Evolutionary conservation across 2,797 vertebrate species (phyloP).

Genomic region (Heterohyrax brucei): DNA sequence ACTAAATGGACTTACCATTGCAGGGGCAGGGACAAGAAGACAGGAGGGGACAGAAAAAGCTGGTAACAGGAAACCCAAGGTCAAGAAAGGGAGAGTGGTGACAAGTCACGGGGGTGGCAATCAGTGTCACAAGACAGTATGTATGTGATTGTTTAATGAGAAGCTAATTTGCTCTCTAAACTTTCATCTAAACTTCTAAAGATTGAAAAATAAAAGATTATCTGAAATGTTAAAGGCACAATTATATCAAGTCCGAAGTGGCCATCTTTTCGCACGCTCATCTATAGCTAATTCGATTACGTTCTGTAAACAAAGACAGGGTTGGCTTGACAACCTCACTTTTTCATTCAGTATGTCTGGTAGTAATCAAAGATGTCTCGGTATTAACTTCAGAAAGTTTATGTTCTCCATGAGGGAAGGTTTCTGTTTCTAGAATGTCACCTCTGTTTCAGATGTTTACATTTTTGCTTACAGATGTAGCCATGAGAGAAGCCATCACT

Average conservation of each 20-base stretch:
- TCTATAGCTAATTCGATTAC: conserved; percentile 80
- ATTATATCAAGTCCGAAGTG: conserved; percentile 29
- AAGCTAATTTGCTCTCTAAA: too few species aligned
- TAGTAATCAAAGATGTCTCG: conserved; percentile 88
- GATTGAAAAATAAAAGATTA: not conserved
- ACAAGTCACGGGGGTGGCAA: too few species aligned
- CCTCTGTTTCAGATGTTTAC: conserved; percentile 88
- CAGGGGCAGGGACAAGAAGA: too few species aligned
- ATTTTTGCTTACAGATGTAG: conserved; percentile 89
- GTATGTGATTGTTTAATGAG: too few species aligned
- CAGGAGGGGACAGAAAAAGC: too few species aligned
- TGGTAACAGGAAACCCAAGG: too few species aligned
- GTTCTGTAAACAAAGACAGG: conserved; percentile 86
- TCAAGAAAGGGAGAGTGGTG: too few species aligned
- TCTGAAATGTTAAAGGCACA: conserved; percentile 76
- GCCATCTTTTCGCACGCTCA: conserved; percentile 82
- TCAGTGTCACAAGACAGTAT: too few species aligned
- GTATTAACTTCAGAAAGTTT: conserved; percentile 79
- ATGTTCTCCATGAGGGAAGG: conserved; percentile 76
- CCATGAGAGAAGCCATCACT: not conserved
- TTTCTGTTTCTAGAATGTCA: conserved; percentile 87
- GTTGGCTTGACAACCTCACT: conserved; percentile 84
- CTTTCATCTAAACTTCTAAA: too few species aligned
- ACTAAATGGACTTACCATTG: too few species aligned
- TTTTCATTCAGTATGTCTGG: conserved; percentile 83